These are phyloP conservation scores for Laupala kohalensis DNA, from an alignment of 1,140 invertebrate species.

Conservation along the genomic window DNA sequence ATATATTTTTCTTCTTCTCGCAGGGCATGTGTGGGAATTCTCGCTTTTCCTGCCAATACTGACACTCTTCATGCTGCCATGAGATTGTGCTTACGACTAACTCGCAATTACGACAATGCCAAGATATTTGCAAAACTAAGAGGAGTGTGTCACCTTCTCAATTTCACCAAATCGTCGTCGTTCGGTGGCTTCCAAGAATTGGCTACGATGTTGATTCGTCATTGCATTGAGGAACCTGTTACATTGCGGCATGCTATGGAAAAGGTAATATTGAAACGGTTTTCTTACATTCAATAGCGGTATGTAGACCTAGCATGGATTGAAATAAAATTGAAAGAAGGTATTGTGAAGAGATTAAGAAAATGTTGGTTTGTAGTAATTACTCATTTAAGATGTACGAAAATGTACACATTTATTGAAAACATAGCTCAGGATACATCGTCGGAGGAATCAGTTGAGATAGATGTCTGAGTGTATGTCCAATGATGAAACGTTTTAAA, in stretches of 20 bases:
- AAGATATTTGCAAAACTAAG: slow-evolving; percentile 59
- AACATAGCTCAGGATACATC: no score
- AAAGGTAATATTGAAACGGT: slow-evolving; percentile 35
- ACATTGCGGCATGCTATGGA: slow-evolving; percentile 71
- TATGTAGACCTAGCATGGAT: no score
- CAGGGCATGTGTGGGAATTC: slow-evolving; percentile 53
- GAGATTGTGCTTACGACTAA: slow-evolving; percentile 61
- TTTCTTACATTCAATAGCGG: not conserved
- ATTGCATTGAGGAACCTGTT: slow-evolving; percentile 66
- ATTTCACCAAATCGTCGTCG: slow-evolving; percentile 52
- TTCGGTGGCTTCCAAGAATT: slow-evolving; percentile 69
- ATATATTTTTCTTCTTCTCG: slow-evolving; percentile 2
- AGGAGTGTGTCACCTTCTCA: slow-evolving; percentile 56
- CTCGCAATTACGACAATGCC: slow-evolving; percentile 61
- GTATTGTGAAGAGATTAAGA: not conserved
- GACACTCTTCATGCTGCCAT: slow-evolving; percentile 69
- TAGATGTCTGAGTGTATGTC: no score
- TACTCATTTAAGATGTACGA: no score
- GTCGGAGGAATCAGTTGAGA: no score
- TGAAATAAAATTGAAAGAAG: not conserved
- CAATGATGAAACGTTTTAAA: no score
- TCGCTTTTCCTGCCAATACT: slow-evolving; percentile 54
- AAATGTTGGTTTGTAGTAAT: no score
- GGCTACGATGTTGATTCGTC: slow-evolving; percentile 68
- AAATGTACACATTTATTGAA: no score